Conservation (phyloP, 2,797 vertebrate species). For the Erithacus rubecula region DNA sequence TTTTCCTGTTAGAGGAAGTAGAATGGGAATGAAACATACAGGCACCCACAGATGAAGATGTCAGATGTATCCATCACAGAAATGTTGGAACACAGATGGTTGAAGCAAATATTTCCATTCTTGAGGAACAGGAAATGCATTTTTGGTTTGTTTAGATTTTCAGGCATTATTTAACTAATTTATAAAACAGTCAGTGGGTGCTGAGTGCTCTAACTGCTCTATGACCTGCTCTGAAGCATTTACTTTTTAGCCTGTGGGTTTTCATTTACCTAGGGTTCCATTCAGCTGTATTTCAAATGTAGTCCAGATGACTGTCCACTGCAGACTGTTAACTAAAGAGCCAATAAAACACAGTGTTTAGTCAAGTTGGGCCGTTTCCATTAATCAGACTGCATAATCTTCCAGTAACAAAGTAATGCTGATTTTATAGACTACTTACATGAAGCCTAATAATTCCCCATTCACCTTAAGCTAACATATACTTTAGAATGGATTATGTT, state of each 20-base stretch:
- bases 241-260: constrained; percentile 16
- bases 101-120: not conserved
- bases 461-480: constrained; percentile 24
- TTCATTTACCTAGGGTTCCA: constrained; percentile 26
- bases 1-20: not conserved
- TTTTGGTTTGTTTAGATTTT: constrained; percentile 54
- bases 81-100: not conserved
- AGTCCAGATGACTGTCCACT: constrained; percentile 38
- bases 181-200: not conserved
- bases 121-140: not conserved
- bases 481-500: constrained; percentile 17
- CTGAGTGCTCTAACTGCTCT: not conserved
- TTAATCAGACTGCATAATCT: constrained; percentile 45
- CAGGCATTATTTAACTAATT: constrained; percentile 4
- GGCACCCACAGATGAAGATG: not conserved
- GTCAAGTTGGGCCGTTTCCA: not conserved
- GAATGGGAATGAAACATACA: not conserved
- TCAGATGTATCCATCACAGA: not conserved
- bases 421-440: constrained; percentile 37
- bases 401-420: constrained; percentile 41
- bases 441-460: constrained; percentile 6
- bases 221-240: constrained; percentile 17
- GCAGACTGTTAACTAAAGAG: constrained; percentile 42
- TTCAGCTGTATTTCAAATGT: constrained; percentile 5
- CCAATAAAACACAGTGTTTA: constrained; percentile 14